These are phyloP conservation scores for Verasper variegatus DNA, from an alignment of 2,113 vertebrate genomes.

Conservation along the genomic window DNA sequence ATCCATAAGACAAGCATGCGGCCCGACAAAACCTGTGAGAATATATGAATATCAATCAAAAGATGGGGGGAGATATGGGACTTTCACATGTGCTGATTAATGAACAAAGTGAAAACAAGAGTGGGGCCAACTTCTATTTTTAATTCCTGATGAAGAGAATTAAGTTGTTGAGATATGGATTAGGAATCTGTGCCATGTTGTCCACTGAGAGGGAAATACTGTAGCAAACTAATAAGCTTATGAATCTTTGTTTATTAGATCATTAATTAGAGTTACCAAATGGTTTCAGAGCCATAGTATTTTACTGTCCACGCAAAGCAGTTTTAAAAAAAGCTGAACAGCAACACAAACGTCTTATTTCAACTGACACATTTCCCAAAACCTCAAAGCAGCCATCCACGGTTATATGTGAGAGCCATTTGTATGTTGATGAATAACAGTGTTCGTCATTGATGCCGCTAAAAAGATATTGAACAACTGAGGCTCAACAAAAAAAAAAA, in stretches of 20 bases:
- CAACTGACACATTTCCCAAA: background rate
- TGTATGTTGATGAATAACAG: slow-evolving; percentile 46
- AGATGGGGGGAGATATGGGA: slow-evolving; percentile 14
- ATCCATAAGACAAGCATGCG: slow-evolving; percentile 71
- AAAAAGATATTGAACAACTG: slow-evolving; percentile 6
- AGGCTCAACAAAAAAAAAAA: slow-evolving; percentile 12
- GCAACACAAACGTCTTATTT: slow-evolving; percentile 5
- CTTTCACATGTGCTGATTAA: slow-evolving; percentile 57
- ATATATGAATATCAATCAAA: slow-evolving; percentile 77
- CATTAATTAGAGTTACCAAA: background rate
- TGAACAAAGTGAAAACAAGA: slow-evolving; percentile 32
- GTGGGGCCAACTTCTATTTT: background rate
- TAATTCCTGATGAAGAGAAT: slow-evolving; percentile 6
- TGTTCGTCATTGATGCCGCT: slow-evolving; percentile 5
- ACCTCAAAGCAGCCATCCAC: slow-evolving; percentile 9
- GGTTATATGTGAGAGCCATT: slow-evolving; percentile 23
- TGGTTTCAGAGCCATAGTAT: background rate
- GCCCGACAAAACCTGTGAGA: slow-evolving; percentile 45
- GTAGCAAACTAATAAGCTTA: background rate
- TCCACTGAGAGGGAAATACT: background rate
- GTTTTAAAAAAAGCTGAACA: too few relatives aligned
- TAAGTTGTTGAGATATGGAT: slow-evolving; percentile 3
- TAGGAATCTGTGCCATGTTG: background rate
- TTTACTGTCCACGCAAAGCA: background rate
- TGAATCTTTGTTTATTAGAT: background rate